Evolutionary conservation across 2,888 invertebrate species (phyloP).

Genomic region (Tenthredo notha): DNA sequence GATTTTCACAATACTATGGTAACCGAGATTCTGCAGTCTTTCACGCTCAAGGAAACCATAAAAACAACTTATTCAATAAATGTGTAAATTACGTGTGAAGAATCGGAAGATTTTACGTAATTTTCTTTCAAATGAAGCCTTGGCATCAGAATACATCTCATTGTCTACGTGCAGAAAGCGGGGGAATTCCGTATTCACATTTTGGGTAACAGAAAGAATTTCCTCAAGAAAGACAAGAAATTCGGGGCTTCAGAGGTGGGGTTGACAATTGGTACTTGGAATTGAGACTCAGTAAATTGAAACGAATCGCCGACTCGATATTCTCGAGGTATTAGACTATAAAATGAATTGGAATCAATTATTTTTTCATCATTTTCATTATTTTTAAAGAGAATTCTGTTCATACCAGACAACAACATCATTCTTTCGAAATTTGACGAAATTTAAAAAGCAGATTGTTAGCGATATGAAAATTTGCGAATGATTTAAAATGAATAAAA

Average conservation of each 20-base stretch:
- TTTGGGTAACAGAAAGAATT: background rate
- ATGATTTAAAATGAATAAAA: too few species aligned
- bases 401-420: background rate
- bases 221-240: background rate
- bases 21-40: background rate
- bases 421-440: background rate
- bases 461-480: background rate
- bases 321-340: background rate
- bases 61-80: background rate
- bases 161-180: background rate
- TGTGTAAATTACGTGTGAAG: background rate
- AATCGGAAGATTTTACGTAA: background rate
- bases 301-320: background rate
- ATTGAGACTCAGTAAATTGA: background rate
- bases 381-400: background rate
- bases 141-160: background rate
- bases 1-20: background rate
- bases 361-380: background rate
- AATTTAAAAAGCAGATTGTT: background rate
- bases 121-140: background rate
- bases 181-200: background rate
- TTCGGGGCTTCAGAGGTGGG: background rate
- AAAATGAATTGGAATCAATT: background rate
- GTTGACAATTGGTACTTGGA: background rate
- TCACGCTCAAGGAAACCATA: background rate